Conservation (phyloP, 2,888 invertebrate species). For the Pheosia gnoma region DNA sequence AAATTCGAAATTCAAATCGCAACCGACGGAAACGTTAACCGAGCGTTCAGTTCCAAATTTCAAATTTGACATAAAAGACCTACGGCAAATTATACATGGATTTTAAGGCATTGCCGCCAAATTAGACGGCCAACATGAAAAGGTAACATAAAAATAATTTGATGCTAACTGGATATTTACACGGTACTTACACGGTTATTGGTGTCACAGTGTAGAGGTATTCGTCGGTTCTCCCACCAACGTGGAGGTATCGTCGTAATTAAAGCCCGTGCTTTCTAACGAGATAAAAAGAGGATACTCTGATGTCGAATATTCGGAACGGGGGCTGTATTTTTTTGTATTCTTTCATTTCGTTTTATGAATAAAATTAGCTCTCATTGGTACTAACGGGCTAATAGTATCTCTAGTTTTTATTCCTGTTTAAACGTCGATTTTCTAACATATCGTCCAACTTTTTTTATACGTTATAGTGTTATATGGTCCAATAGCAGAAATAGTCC, state of each 20-base stretch:
- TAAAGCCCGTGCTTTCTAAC: conserved; percentile 22
- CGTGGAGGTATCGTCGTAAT: conserved; percentile 24
- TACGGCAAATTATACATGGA: conserved; percentile 22
- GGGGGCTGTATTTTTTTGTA: conserved; percentile 12
- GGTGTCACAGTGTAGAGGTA: conserved; percentile 7
- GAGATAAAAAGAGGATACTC: conserved; percentile 11
- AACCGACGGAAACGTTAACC: conserved; percentile 18
- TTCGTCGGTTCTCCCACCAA: conserved; percentile 10
- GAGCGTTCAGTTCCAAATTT: conserved; percentile 15
- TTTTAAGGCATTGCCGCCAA: conserved; percentile 6
- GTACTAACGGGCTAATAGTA: too few species aligned
- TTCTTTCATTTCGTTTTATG: background rate
- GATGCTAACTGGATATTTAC: background rate
- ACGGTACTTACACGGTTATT: conserved; percentile 9
- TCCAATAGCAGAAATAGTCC: too few species aligned
- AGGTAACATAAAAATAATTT: conserved; percentile 3
- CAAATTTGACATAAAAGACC: conserved; percentile 23
- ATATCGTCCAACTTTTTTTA: too few species aligned
- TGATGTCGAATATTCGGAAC: background rate
- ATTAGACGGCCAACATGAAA: conserved; percentile 4
- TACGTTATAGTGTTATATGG: too few species aligned
- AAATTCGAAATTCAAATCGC: conserved; percentile 31
- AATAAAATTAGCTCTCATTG: background rate
- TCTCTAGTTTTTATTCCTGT: too few species aligned
- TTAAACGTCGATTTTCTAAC: too few species aligned